Evolutionary conservation across 2,797 vertebrate species (phyloP).

Genomic region (Eupleurogrammus muticus): DNA sequence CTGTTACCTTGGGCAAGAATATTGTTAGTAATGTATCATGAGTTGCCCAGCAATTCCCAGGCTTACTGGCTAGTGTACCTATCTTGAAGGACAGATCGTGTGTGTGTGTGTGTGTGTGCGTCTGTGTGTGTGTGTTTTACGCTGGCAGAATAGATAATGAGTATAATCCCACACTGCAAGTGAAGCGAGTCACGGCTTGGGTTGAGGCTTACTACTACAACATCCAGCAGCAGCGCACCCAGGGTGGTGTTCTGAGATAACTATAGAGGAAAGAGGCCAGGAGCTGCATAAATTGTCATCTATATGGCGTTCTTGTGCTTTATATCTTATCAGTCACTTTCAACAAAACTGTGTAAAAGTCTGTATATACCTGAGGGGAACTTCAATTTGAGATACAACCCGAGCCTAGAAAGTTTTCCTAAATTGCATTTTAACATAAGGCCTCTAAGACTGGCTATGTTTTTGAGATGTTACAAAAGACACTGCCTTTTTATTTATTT

Average conservation of each 20-base stretch:
- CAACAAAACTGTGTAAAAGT: slow-evolving; percentile 43
- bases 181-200: slow-evolving; percentile 60
- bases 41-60: background rate
- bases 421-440: too few relatives aligned
- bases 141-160: slow-evolving; percentile 71
- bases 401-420: background rate
- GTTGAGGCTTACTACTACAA: slow-evolving; percentile 63
- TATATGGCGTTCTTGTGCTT: slow-evolving; percentile 44
- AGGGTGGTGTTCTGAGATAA: slow-evolving; percentile 69
- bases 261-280: slow-evolving; percentile 53
- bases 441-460: too few relatives aligned
- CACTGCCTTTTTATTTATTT: too few relatives aligned
- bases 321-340: slow-evolving; percentile 62
- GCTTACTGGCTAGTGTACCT: background rate
- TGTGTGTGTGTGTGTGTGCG: slow-evolving; percentile 27
- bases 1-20: background rate
- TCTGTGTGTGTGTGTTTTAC: slow-evolving; percentile 40
- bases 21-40: background rate
- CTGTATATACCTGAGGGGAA: slow-evolving; percentile 38
- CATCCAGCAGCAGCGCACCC: slow-evolving; percentile 57
- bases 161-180: slow-evolving; percentile 67
- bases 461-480: too few relatives aligned
- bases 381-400: slow-evolving; percentile 46
- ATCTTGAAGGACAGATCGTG: slow-evolving; percentile 32
- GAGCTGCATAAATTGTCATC: slow-evolving; percentile 61